Conservation (phyloP, 2,797 vertebrate genomes). For the Micropoecilia bifurca region DNA sequence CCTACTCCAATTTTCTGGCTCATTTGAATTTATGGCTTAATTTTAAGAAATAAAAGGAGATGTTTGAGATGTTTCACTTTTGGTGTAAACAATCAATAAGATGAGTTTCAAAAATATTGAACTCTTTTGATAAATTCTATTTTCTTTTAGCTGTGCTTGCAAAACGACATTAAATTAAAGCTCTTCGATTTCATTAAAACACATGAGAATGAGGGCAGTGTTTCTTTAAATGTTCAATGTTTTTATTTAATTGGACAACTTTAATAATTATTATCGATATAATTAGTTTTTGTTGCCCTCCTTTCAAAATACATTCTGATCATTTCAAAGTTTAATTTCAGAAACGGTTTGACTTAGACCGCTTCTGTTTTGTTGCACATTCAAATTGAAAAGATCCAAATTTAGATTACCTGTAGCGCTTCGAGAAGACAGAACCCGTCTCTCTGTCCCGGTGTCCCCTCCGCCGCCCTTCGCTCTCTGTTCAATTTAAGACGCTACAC, state of each 20-base stretch:
- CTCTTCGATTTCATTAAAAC: not conserved
- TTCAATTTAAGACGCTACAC: slow-evolving; percentile 11
- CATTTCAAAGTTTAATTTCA: slow-evolving; percentile 5
- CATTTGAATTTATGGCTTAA: not conserved
- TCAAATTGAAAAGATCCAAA: slow-evolving; percentile 32
- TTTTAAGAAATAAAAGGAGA: not conserved
- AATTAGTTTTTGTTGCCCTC: not conserved
- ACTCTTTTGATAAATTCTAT: not conserved
- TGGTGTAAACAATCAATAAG: not conserved
- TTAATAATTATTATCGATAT: not conserved
- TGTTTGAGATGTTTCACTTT: not conserved
- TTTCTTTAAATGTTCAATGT: not conserved
- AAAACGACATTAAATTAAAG: not conserved
- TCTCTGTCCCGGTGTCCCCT: not conserved
- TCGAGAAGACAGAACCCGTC: not conserved
- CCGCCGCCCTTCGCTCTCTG: slow-evolving; percentile 4
- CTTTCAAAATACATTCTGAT: slow-evolving; percentile 3
- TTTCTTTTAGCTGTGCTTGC: not conserved
- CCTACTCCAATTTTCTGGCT: not conserved
- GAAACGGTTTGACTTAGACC: slow-evolving; percentile 3
- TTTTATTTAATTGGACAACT: not conserved
- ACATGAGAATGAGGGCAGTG: not conserved
- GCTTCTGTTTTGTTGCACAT: slow-evolving; percentile 4
- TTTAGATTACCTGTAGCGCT: slow-evolving; percentile 15
- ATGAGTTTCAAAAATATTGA: not conserved